Evolutionary conservation across 2,888 invertebrate genomes (phyloP).

Genomic region (Neelides folsomi): DNA sequence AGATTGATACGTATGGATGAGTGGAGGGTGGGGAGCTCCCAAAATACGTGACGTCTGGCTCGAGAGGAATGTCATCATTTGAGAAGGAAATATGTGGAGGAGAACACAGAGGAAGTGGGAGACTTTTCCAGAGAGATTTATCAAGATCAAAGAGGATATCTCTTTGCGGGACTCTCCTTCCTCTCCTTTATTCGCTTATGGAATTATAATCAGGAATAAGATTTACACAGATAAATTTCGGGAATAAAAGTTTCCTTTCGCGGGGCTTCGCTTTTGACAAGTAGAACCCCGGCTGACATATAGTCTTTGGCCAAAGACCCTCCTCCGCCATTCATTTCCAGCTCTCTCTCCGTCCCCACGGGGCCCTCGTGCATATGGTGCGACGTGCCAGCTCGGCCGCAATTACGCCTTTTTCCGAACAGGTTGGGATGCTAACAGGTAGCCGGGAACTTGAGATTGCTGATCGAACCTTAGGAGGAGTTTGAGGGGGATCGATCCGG

Average conservation of each 20-base stretch:
- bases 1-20: conserved; percentile 23
- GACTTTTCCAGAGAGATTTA: conserved; percentile 28
- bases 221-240: conserved; percentile 28
- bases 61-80: conserved; percentile 10
- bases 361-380: not conserved
- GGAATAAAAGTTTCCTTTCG: conserved; percentile 17
- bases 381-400: too few relatives aligned
- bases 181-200: conserved; percentile 30
- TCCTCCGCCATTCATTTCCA: not conserved
- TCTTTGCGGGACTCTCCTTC: conserved; percentile 27
- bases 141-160: conserved; percentile 32
- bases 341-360: conserved; percentile 1
- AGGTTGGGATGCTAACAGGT: too few relatives aligned
- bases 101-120: conserved; percentile 1
- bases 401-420: not conserved
- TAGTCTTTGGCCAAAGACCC: conserved; percentile 10
- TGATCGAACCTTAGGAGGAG: too few relatives aligned
- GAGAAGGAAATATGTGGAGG: conserved; percentile 5
- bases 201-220: conserved; percentile 32
- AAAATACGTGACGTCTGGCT: too few relatives aligned
- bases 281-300: conserved; percentile 16
- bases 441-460: too few relatives aligned
- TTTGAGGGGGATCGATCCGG: too few relatives aligned
- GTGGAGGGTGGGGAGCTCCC: conserved; percentile 6
- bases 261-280: conserved; percentile 12